phyloP scores from a whole-genome alignment of 2,888 invertebrate genomes.

The Drepanosiphum platanoidis region DNA sequence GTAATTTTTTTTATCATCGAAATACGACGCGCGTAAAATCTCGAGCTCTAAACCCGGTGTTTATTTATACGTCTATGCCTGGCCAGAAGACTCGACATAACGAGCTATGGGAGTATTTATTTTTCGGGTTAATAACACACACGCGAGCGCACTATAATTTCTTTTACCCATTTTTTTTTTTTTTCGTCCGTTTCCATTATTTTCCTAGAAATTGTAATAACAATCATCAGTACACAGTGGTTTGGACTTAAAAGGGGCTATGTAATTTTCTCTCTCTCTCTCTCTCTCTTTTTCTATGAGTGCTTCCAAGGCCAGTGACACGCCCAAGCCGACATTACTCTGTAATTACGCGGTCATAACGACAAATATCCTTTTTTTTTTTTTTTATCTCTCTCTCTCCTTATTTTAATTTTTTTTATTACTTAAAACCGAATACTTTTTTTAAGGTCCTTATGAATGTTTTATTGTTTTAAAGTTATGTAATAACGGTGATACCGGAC shows the following conservation, averaged over 20 bases:
- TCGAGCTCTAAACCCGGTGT: background rate
- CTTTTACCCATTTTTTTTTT: background rate
- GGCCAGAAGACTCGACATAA: background rate
- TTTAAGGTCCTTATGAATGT: slow-evolving; percentile 1
- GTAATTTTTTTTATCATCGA: background rate
- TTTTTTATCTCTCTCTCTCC: background rate
- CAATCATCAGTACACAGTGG: slow-evolving; percentile 38
- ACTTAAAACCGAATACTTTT: slow-evolving; percentile 11
- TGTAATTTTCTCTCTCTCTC: slow-evolving; percentile 14
- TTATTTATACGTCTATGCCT: background rate
- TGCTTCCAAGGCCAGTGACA: slow-evolving; percentile 29
- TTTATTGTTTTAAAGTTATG: slow-evolving; percentile 33
- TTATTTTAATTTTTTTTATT: slow-evolving; percentile 5
- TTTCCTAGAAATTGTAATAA: slow-evolving; percentile 36
- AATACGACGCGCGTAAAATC: background rate
- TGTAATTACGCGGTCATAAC: slow-evolving; percentile 45
- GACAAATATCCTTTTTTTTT: slow-evolving; percentile 21
- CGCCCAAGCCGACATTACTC: slow-evolving; percentile 35
- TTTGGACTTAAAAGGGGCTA: slow-evolving; percentile 12
- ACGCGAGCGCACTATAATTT: slow-evolving; percentile 10
- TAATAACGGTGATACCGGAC: background rate
- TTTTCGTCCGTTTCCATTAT: background rate
- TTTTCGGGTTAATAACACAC: slow-evolving; percentile 22
- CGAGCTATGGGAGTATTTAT: slow-evolving; percentile 1
- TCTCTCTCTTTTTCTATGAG: background rate